phyloP scores from a whole-genome alignment of 2,113 vertebrate genomes.

The Paracanthobrama guichenoti region DNA sequence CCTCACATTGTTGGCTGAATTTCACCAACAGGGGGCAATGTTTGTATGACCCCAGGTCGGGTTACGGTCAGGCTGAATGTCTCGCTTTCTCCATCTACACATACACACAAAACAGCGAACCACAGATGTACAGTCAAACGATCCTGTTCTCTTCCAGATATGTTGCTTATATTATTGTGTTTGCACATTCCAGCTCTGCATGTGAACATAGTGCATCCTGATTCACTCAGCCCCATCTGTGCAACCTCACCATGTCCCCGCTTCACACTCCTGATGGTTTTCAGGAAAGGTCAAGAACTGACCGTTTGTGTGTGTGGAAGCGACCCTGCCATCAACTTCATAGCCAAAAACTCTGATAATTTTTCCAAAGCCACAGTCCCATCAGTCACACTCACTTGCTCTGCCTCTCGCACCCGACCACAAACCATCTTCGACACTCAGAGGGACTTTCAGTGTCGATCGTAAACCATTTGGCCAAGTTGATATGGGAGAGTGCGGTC shows the following conservation, averaged over 20 bases:
- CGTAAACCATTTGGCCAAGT: constrained; percentile 16
- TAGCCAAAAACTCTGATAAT: constrained; percentile 17
- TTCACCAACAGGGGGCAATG: constrained; percentile 47
- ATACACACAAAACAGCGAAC: neutral
- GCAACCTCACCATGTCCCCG: neutral
- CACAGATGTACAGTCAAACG: neutral
- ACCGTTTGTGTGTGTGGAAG: constrained; percentile 24
- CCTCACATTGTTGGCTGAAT: constrained; percentile 43
- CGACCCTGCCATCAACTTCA: neutral
- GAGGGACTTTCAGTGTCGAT: constrained; percentile 17
- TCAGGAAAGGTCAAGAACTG: constrained; percentile 18
- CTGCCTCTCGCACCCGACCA: constrained; percentile 44
- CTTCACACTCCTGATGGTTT: neutral
- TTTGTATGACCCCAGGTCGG: constrained; percentile 26
- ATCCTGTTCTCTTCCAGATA: constrained; percentile 4
- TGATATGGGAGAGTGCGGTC: constrained; percentile 14
- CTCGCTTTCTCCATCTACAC: constrained; percentile 25
- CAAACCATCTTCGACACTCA: constrained; percentile 37
- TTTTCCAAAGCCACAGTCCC: constrained; percentile 39
- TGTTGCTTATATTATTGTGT: constrained; percentile 1
- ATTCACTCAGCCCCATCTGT: neutral
- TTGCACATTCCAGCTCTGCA: constrained; percentile 41
- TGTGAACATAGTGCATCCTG: constrained; percentile 7
- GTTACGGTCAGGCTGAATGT: constrained; percentile 36
- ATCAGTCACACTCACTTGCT: constrained; percentile 30